These are phyloP conservation scores for Corynorhinus townsendii DNA, from an alignment of 2,113 vertebrate species.

Conservation along the genomic window DNA sequence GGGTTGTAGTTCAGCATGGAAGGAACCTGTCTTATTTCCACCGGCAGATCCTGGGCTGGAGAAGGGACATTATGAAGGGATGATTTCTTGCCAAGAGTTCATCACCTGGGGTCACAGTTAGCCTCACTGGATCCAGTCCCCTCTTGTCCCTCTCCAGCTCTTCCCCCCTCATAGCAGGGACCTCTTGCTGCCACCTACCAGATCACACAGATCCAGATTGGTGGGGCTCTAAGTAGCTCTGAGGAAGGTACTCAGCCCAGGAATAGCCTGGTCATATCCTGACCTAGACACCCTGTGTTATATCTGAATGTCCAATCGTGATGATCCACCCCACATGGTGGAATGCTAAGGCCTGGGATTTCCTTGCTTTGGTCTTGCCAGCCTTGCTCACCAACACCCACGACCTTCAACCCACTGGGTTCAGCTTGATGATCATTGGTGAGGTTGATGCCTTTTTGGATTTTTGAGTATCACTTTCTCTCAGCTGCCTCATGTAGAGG, in stretches of 20 bases:
- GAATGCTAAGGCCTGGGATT: neutral
- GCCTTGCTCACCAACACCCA: neutral
- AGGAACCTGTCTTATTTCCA: neutral
- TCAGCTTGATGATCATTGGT: neutral
- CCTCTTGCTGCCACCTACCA: neutral
- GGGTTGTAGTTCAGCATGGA: neutral
- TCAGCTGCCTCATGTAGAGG: neutral
- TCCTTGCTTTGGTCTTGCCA: neutral
- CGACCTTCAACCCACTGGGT: too few relatives aligned
- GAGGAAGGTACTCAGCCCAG: too few relatives aligned
- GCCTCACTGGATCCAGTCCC: neutral
- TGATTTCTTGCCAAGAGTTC: neutral
- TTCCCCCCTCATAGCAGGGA: neutral
- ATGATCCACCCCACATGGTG: neutral
- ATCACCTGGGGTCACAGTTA: neutral
- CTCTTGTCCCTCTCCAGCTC: neutral
- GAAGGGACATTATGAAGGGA: neutral
- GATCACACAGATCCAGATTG: neutral
- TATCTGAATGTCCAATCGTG: neutral
- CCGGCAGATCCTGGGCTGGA: neutral
- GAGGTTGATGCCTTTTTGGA: neutral
- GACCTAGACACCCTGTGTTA: neutral
- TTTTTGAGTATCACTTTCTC: neutral
- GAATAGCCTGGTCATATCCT: neutral
- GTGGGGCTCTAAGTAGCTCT: neutral